phyloP scores from a whole-genome alignment of 2,113 vertebrate species.

The Campylomormyrus numenius region DNA sequence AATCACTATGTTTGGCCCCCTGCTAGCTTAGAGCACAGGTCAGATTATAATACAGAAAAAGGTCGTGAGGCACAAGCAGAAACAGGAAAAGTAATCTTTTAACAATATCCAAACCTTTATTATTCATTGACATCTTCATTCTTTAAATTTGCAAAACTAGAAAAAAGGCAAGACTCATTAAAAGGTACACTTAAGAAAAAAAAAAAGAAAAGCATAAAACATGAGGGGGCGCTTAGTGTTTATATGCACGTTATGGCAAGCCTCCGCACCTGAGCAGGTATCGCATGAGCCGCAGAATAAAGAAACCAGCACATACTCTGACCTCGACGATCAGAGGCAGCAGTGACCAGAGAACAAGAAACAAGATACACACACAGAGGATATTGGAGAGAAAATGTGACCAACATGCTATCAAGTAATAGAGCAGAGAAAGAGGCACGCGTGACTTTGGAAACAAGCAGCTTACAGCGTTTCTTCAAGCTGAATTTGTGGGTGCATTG shows the following conservation, averaged over 20 bases:
- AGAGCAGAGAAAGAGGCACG: slow-evolving; percentile 17
- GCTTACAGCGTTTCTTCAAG: neutral
- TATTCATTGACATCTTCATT: slow-evolving; percentile 50
- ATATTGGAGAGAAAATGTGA: slow-evolving; percentile 18
- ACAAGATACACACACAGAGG: slow-evolving; percentile 21
- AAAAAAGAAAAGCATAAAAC: slow-evolving; percentile 34
- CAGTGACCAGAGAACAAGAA: neutral
- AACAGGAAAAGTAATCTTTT: slow-evolving; percentile 28
- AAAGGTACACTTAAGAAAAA: slow-evolving; percentile 17
- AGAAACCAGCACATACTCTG: neutral
- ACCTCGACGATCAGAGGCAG: neutral
- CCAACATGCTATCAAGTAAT: neutral
- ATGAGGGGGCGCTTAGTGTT: slow-evolving; percentile 40
- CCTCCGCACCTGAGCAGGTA: neutral
- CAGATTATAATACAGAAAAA: neutral
- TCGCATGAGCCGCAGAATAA: neutral
- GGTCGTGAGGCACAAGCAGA: neutral
- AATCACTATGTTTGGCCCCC: neutral
- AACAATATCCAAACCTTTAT: slow-evolving; percentile 63
- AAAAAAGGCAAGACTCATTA: slow-evolving; percentile 30
- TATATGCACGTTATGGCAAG: slow-evolving; percentile 25
- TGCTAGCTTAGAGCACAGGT: neutral
- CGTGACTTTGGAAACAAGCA: slow-evolving; percentile 2
- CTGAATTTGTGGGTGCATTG: neutral
- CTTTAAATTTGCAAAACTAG: slow-evolving; percentile 49